Evolutionary conservation across 2,888 invertebrate species (phyloP).

Genomic region (Papilio gigon): DNA sequence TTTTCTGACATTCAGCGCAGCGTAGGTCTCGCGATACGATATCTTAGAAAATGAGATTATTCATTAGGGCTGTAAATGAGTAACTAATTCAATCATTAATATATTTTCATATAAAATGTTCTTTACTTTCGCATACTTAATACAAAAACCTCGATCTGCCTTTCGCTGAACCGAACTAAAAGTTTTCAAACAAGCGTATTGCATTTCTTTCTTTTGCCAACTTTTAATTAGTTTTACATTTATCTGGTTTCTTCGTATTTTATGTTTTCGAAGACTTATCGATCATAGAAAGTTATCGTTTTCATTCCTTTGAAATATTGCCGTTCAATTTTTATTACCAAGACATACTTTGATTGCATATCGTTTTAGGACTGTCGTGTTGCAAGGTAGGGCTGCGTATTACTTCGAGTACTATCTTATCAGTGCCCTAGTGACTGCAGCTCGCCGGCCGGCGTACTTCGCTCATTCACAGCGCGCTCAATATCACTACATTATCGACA

Average conservation of each 20-base stretch:
- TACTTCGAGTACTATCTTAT: slow-evolving; percentile 40
- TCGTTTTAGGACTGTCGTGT: slow-evolving; percentile 2
- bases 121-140: not conserved
- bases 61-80: not conserved
- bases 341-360: not conserved
- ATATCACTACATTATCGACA: slow-evolving; percentile 43
- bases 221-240: slow-evolving; percentile 20
- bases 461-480: slow-evolving; percentile 41
- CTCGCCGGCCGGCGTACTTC: slow-evolving; percentile 31
- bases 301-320: slow-evolving; percentile 6
- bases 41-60: not conserved
- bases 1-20: not conserved
- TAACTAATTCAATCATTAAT: not conserved
- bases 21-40: not conserved
- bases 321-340: not conserved
- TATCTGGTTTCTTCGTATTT: slow-evolving; percentile 15
- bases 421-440: slow-evolving; percentile 45
- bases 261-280: not conserved
- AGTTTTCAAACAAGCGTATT: slow-evolving; percentile 6
- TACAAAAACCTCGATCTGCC: not conserved
- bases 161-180: not conserved
- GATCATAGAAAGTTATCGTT: not conserved
- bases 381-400: slow-evolving; percentile 31
- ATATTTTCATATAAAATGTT: not conserved
- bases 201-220: slow-evolving; percentile 1